phyloP scores from a whole-genome alignment of 2,888 invertebrate genomes.

The Pollenia amentaria region DNA sequence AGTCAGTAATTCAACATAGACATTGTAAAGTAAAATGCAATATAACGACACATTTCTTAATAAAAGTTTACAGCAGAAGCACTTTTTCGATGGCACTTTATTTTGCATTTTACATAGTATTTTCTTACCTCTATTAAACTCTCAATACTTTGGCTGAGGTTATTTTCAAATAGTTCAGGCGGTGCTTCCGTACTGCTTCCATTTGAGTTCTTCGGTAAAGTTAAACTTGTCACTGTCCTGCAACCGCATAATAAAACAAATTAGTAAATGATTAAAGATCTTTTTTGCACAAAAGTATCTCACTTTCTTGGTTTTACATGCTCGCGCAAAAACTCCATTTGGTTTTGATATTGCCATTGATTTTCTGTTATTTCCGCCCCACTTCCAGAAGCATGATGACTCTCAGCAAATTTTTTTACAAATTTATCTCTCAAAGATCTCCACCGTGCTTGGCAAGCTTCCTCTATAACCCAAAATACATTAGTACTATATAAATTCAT shows the following conservation, averaged over 20 bases:
- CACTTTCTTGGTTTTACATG: no score
- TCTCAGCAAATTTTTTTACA: background rate
- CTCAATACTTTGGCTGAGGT: background rate
- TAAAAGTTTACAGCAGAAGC: conserved; percentile 3
- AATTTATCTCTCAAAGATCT: background rate
- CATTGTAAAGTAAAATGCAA: background rate
- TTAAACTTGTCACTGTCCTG: no score
- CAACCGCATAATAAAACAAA: no score
- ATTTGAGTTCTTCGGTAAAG: background rate
- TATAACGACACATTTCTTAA: background rate
- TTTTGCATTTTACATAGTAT: background rate
- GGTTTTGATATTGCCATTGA: background rate
- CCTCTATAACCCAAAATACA: no score
- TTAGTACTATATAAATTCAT: no score
- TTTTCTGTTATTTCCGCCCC: background rate
- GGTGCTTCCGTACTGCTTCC: background rate
- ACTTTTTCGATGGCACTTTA: no score
- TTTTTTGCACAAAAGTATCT: no score
- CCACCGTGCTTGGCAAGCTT: background rate
- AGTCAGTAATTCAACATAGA: background rate
- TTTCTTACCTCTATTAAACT: background rate
- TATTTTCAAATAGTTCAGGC: background rate
- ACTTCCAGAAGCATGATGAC: no score
- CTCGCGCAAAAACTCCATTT: background rate
- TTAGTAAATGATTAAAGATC: no score